Evolutionary conservation across 2,888 invertebrate species (phyloP).

Genomic region (Limnephilus lunatus): DNA sequence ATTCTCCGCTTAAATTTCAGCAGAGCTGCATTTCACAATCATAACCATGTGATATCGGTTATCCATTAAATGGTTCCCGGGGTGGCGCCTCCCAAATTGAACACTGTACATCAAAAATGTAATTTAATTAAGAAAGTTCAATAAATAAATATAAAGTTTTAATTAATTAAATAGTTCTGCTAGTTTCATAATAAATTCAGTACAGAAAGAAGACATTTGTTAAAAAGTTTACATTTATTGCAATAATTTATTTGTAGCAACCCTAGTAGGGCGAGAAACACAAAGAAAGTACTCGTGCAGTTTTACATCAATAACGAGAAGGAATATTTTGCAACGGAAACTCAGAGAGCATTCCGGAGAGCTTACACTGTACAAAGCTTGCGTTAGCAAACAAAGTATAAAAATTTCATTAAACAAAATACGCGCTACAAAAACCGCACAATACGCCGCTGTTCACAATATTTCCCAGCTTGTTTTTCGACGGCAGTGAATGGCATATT

Average conservation of each 20-base stretch:
- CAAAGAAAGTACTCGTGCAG: neutral
- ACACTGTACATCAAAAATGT: no score
- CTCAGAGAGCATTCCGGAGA: constrained; percentile 4
- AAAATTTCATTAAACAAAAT: constrained; percentile 47
- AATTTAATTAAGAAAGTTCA: no score
- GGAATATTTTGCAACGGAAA: constrained; percentile 14
- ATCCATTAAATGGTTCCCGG: no score
- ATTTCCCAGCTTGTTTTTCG: constrained; percentile 39
- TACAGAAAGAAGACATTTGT: no score
- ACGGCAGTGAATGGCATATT: constrained; percentile 46
- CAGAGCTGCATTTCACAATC: no score
- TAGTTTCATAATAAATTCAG: no score
- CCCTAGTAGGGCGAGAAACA: neutral
- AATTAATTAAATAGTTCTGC: no score
- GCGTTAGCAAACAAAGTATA: constrained; percentile 27
- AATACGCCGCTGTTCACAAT: constrained; percentile 21
- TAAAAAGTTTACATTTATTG: neutral
- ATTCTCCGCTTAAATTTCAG: no score
- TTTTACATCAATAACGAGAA: neutral
- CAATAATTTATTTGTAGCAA: neutral
- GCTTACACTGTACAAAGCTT: constrained; percentile 34
- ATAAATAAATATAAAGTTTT: no score
- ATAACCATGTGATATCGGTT: no score
- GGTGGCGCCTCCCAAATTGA: no score
- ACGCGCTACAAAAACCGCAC: constrained; percentile 42